A percentile compares a stretch with the other conserved stretches of the same genome.
Conservation (phyloP, 1,140 invertebrate genomes). For the Diploscapter pachys region DNA sequence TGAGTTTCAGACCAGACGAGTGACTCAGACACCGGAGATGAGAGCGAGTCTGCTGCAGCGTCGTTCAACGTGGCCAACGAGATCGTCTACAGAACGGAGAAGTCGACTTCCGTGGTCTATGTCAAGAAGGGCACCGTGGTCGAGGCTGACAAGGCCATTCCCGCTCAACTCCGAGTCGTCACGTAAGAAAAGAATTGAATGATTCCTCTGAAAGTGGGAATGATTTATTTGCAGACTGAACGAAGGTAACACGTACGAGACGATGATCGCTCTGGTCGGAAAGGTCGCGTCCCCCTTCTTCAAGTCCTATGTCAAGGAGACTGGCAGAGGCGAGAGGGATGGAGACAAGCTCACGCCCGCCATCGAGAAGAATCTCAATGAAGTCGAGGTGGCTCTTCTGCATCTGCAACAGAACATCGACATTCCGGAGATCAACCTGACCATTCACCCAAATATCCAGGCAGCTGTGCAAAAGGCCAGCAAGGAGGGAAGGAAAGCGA, state of each 20-base stretch:
- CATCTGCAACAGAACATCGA: slow-evolving; percentile 99
- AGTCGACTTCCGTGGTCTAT: slow-evolving; percentile 68
- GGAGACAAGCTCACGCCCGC: slow-evolving; percentile 98
- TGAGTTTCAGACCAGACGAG: slow-evolving; percentile 15
- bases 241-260: slow-evolving; percentile 91
- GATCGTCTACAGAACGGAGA: background rate
- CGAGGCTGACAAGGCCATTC: slow-evolving; percentile 90
- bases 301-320: slow-evolving; percentile 74
- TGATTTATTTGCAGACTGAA: no score
- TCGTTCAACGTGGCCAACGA: slow-evolving; percentile 13
- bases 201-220: background rate
- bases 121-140: slow-evolving; percentile 83
- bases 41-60: background rate
- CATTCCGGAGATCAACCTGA: slow-evolving; percentile 93
- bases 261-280: slow-evolving; percentile 87
- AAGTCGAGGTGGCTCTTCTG: slow-evolving; percentile 93
- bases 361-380: slow-evolving; percentile 98
- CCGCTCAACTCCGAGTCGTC: slow-evolving; percentile 77
- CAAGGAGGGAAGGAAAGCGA: slow-evolving; percentile 85
- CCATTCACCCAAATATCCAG: slow-evolving; percentile 81
- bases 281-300: slow-evolving; percentile 94
- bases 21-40: slow-evolving; percentile 25
- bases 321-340: slow-evolving; percentile 65
- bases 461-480: slow-evolving; percentile 82
- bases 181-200: slow-evolving; percentile 3